A percentile compares a stretch with the other conserved stretches of the same genome.
Conservation (phyloP, 2,113 vertebrate genomes). For the Cavia porcellus region DNA sequence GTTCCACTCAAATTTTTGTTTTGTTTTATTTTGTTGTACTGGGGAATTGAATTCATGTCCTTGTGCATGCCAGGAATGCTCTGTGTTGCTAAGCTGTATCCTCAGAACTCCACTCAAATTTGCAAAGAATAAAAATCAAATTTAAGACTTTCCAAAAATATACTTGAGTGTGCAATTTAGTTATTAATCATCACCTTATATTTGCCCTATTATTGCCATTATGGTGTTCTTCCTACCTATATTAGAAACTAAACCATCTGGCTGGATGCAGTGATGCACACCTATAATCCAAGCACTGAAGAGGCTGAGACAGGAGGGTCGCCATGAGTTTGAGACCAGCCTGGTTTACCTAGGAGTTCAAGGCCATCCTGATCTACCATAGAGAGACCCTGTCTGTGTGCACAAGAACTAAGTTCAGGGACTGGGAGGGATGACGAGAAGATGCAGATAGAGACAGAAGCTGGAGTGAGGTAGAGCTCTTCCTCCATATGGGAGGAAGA, state of each 20-base stretch:
- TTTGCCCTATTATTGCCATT: neutral
- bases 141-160: neutral
- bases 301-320: neutral
- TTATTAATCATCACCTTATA: neutral
- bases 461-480: too few relatives aligned
- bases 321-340: neutral
- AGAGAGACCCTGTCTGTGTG: neutral
- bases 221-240: neutral
- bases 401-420: too few relatives aligned
- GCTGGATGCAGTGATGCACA: neutral
- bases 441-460: too few relatives aligned
- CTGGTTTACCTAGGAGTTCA: neutral
- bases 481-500: too few relatives aligned
- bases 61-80: too few relatives aligned
- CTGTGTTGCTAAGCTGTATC: too few relatives aligned
- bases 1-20: neutral
- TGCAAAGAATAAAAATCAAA: slow-evolving; percentile 1
- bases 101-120: neutral
- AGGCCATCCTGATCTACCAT: neutral
- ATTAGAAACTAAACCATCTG: neutral
- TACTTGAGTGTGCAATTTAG: neutral
- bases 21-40: too few relatives aligned
- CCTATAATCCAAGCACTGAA: neutral
- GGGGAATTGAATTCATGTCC: too few relatives aligned
- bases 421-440: too few relatives aligned